Percentiles rank a stretch among this genome's conserved stretches.
These are phyloP conservation scores for Tapirus terrestris DNA, from an alignment of 2,113 vertebrate species.

Conservation along the genomic window DNA sequence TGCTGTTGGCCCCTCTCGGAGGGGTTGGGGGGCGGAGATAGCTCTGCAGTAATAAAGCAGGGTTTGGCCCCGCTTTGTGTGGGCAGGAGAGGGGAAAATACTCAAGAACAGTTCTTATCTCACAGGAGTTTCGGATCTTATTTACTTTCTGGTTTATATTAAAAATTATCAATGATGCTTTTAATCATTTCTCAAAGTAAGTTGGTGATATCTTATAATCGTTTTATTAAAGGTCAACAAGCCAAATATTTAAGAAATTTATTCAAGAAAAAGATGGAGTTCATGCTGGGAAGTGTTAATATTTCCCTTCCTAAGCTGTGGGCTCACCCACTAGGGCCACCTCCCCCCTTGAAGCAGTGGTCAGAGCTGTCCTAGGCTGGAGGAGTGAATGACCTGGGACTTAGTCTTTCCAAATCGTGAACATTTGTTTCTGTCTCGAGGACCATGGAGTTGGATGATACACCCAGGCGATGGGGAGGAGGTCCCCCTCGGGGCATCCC, in stretches of 20 bases:
- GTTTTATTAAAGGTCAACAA: neutral
- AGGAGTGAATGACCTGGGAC: neutral
- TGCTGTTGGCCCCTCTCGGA: neutral
- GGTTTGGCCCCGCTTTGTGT: neutral
- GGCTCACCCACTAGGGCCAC: no score
- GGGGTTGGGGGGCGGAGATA: neutral
- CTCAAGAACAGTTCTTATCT: neutral
- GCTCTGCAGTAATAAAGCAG: neutral
- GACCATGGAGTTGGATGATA: neutral
- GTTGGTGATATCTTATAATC: neutral
- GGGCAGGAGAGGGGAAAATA: neutral
- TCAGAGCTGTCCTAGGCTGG: neutral
- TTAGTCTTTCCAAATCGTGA: neutral
- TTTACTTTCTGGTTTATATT: slow-evolving; percentile 16
- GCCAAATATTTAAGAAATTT: neutral
- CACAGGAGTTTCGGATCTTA: neutral
- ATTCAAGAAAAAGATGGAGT: neutral
- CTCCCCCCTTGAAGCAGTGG: neutral
- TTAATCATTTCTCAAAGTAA: neutral
- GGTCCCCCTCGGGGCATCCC: no score
- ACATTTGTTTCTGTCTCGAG: neutral
- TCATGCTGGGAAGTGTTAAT: neutral
- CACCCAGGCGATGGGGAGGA: neutral
- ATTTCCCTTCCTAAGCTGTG: neutral
- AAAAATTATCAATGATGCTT: neutral